These are phyloP conservation scores for Therioaphis trifolii DNA, from an alignment of 2,888 invertebrate species.

Conservation along the genomic window DNA sequence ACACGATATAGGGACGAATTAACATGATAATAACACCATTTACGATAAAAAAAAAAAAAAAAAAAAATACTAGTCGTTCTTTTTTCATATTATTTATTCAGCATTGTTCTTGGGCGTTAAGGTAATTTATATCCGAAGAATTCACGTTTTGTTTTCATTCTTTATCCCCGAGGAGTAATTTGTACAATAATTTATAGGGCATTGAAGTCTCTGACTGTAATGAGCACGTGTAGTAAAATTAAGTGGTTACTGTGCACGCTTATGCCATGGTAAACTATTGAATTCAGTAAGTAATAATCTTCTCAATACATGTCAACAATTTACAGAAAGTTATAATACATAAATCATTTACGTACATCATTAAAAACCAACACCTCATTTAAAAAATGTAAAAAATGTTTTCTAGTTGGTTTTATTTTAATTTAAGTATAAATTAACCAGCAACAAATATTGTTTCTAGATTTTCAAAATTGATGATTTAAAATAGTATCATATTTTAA, in stretches of 20 bases:
- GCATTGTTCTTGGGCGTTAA: slow-evolving; percentile 59
- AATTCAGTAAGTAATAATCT: not conserved
- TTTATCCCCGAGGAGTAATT: slow-evolving; percentile 35
- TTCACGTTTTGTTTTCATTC: slow-evolving; percentile 25
- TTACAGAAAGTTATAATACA: no score
- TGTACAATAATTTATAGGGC: slow-evolving; percentile 54
- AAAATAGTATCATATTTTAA: no score
- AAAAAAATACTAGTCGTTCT: slow-evolving; percentile 2
- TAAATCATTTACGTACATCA: no score
- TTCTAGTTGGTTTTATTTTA: no score
- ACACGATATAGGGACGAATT: slow-evolving; percentile 36
- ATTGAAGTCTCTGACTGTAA: slow-evolving; percentile 52
- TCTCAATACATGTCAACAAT: slow-evolving; percentile 5
- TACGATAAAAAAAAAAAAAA: slow-evolving; percentile 43
- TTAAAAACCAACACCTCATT: no score
- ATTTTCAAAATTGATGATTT: no score
- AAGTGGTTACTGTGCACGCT: slow-evolving; percentile 15
- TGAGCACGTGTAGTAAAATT: slow-evolving; percentile 33
- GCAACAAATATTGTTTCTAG: no score
- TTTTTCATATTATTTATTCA: slow-evolving; percentile 44
- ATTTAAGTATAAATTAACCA: no score
- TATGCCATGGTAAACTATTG: not conserved
- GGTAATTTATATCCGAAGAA: slow-evolving; percentile 49
- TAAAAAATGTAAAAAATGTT: no score
- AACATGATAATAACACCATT: slow-evolving; percentile 61